Percentiles rank a stretch among this genome's conserved stretches.
Conservation (phyloP, 2,113 vertebrate species). For the Phyllostomus hastatus region DNA sequence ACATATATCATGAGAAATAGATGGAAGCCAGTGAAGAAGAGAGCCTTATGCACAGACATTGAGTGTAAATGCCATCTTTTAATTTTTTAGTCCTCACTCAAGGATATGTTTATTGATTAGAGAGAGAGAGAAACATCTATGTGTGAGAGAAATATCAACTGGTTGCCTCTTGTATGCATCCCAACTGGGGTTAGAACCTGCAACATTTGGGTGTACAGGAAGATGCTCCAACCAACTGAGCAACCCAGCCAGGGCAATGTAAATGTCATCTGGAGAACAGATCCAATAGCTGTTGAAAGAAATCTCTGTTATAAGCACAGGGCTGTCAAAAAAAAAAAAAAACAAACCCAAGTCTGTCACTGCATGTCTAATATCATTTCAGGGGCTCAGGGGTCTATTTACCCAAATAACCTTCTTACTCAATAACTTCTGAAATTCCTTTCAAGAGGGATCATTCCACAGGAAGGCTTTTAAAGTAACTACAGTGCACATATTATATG, state of each 20-base stretch:
- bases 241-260: neutral
- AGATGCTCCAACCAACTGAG: too few species aligned
- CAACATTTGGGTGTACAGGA: too few species aligned
- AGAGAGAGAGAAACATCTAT: too few species aligned
- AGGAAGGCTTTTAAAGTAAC: neutral
- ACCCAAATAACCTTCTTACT: neutral
- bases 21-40: neutral
- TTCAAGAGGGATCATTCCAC: neutral
- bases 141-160: too few species aligned
- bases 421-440: neutral
- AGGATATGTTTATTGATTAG: too few species aligned
- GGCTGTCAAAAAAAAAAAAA: neutral
- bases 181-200: too few species aligned
- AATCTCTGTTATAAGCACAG: neutral
- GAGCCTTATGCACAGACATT: neutral
- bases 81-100: too few species aligned
- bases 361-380: neutral
- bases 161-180: too few species aligned
- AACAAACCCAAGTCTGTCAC: neutral
- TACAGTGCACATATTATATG: neutral
- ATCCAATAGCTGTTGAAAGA: neutral
- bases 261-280: neutral
- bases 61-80: neutral
- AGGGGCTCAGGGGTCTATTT: neutral
- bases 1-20: neutral